Evolutionary conservation across 2,113 vertebrate species (phyloP).

Genomic region (Elaphurus davidianus): DNA sequence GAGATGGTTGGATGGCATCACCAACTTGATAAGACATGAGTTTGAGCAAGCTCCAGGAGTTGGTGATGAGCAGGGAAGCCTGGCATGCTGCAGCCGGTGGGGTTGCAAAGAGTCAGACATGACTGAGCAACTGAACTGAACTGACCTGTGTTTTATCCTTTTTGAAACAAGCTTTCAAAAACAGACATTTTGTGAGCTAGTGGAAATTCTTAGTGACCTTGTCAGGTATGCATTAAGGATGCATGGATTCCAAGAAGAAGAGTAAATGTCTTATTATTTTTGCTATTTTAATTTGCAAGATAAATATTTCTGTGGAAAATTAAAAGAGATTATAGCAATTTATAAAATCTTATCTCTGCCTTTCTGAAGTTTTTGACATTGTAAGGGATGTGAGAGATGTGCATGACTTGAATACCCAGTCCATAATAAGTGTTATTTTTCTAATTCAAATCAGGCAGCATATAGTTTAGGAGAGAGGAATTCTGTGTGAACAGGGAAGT

Average conservation of each 20-base stretch:
- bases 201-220: slow-evolving; percentile 9
- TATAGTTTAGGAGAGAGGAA: neutral
- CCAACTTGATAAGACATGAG: neutral
- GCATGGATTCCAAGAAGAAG: neutral
- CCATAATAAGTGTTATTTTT: neutral
- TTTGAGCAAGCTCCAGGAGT: neutral
- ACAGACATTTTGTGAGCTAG: neutral
- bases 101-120: neutral
- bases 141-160: neutral
- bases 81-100: neutral
- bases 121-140: neutral
- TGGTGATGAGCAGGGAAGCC: neutral
- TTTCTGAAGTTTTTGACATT: neutral
- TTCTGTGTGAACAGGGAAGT: neutral
- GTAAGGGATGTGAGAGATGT: neutral
- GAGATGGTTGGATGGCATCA: neutral
- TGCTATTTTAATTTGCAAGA: slow-evolving; percentile 24
- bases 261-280: neutral
- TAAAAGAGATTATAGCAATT: neutral
- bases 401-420: neutral
- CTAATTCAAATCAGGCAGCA: neutral
- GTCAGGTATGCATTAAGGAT: neutral
- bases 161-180: neutral
- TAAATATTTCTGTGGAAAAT: neutral
- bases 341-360: neutral